Conservation (phyloP, 2,113 vertebrate genomes). For the Todiramphus chloris region DNA sequence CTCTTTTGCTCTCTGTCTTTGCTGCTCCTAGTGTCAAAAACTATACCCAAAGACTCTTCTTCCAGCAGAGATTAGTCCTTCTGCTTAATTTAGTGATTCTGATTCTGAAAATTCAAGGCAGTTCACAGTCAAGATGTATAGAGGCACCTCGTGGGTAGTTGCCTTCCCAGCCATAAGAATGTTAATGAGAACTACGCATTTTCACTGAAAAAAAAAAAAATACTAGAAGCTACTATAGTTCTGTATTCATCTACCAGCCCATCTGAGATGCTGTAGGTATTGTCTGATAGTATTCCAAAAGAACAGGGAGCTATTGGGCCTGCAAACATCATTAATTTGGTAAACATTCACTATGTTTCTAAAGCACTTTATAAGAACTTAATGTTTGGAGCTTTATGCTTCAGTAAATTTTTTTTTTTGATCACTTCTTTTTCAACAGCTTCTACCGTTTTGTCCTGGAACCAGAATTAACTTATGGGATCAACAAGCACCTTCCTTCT, state of each 20-base stretch:
- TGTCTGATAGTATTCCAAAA: neutral
- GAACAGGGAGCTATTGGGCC: neutral
- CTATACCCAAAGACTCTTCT: neutral
- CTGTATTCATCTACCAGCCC: neutral
- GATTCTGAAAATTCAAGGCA: neutral
- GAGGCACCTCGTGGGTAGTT: neutral
- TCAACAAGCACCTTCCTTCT: conserved; percentile 76
- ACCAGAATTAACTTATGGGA: conserved; percentile 80
- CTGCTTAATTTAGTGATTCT: neutral
- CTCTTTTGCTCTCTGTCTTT: neutral
- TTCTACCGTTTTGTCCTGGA: conserved; percentile 96
- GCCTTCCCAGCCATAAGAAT: neutral
- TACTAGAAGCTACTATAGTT: neutral
- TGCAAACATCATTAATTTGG: neutral
- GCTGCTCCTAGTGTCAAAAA: neutral
- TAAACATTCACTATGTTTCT: neutral
- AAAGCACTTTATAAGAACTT: neutral
- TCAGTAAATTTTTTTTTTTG: neutral
- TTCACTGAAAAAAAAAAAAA: neutral
- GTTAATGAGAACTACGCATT: neutral
- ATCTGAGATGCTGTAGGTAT: neutral
- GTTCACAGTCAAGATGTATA: neutral
- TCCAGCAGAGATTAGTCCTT: neutral
- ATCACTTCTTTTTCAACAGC: conserved; percentile 69
- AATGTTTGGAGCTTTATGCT: neutral